phyloP scores from a whole-genome alignment of 2,888 invertebrate species.

The Chymomyza caudatula region DNA sequence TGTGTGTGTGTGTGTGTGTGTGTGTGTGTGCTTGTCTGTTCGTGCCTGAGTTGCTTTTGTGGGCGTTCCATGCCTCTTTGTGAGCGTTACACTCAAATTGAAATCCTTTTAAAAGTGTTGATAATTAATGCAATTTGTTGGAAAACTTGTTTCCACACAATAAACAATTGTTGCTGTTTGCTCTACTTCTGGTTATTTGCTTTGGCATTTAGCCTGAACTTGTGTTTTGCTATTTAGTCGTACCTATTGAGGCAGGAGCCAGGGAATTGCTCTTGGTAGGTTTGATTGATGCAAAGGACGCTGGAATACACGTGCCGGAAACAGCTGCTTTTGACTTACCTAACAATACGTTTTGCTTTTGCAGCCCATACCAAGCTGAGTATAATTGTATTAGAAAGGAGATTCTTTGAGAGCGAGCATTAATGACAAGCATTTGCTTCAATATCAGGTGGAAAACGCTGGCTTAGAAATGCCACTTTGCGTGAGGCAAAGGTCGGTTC shows the following conservation, averaged over 20 bases:
- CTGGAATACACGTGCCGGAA: background rate
- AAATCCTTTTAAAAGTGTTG: slow-evolving; percentile 58
- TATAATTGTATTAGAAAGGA: background rate
- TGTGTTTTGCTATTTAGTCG: background rate
- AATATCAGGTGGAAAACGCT: too few relatives aligned
- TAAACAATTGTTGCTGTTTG: slow-evolving; percentile 29
- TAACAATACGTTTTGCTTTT: background rate
- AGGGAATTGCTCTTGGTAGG: background rate
- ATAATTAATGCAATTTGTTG: slow-evolving; percentile 68
- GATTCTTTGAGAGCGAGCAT: background rate
- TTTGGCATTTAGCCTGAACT: background rate
- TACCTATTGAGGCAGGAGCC: background rate
- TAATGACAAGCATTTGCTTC: background rate
- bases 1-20: background rate
- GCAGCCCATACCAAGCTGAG: background rate
- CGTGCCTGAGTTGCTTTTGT: slow-evolving; percentile 19
- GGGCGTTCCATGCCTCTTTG: slow-evolving; percentile 12
- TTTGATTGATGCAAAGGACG: background rate
- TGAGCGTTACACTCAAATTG: slow-evolving; percentile 28
- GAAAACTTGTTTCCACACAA: slow-evolving; percentile 20
- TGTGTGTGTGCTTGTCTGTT: slow-evolving; percentile 8
- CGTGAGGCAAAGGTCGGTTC: too few relatives aligned
- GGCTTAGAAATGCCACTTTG: too few relatives aligned
- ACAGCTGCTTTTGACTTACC: background rate
- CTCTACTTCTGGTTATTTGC: background rate